Conservation (phyloP, 2,888 invertebrate genomes). For the Notodonta ziczac region DNA sequence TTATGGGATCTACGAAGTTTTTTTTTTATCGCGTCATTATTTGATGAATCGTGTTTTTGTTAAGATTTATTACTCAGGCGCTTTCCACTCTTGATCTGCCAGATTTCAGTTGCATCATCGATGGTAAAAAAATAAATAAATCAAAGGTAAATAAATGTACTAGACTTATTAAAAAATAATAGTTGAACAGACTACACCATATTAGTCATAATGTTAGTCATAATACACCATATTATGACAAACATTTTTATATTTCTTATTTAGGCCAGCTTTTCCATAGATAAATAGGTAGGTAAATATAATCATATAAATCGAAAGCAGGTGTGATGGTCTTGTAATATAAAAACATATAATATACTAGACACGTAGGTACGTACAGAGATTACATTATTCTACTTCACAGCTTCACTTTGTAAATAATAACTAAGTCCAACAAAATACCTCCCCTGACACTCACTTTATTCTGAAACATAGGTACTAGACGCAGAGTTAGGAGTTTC, state of each 20-base stretch:
- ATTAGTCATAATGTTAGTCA: too few species aligned
- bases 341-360: too few species aligned
- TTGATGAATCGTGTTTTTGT: conserved; percentile 38
- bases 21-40: conserved; percentile 47
- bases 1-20: conserved; percentile 45
- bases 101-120: background rate
- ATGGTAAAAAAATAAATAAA: background rate
- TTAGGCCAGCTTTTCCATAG: too few species aligned
- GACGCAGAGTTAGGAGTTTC: conserved; percentile 27
- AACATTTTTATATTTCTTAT: too few species aligned
- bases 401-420: conserved; percentile 23
- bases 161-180: too few species aligned
- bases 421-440: conserved; percentile 24
- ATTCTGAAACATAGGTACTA: conserved; percentile 25
- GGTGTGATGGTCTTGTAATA: too few species aligned
- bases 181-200: too few species aligned
- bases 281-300: too few species aligned
- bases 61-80: conserved; percentile 9
- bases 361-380: conserved; percentile 1
- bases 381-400: conserved; percentile 14
- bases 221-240: too few species aligned
- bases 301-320: too few species aligned
- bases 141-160: too few species aligned
- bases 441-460: conserved; percentile 32
- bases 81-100: background rate